Evolutionary conservation across 2,113 vertebrate species (phyloP), one percentile per base, ranked within the genome.

Genomic region (Tragelaphus strepsiceros): DNA sequence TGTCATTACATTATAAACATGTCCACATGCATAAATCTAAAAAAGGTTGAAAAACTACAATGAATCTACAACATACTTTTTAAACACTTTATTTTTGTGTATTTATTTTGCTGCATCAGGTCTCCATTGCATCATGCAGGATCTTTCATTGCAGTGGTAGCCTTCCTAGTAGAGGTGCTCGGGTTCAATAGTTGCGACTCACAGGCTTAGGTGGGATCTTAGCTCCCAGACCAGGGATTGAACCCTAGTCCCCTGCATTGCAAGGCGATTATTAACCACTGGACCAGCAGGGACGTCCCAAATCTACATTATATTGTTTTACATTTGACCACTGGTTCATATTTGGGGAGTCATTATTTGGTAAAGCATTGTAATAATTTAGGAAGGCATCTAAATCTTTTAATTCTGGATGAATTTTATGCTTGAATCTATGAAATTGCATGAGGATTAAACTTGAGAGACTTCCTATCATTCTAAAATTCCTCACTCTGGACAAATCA

Each of bases 331-430:
- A 99, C 98, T 98, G 98, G 98, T 99, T 98, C 96, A 98, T 98
- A 98, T 98, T 98, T 98, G 98, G 98, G 98, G 98, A 99, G 98
- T 99, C 98, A 98, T 98, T 98, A 98, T 99, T 99, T 99, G 99
- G 99, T 99, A 99, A 99, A 99, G 99, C 99, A 99, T 99, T 97
- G 99, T 98, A 98, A 98, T 97, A 99, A 99, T 99, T 98, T 99
- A 99, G 99, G 99, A 99, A 99, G 99, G 99, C 99, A 99, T 99
- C 98, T 98, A 99, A 98, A 99, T 99, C 98, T 98, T 99, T 98
- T 97, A 98, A 98, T 96, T 98, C 99, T 97, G 98, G 97, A 98
- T 92, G 96, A 95, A 97, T 98, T 98, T 98, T 98, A 98, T 94
- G 98, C 97, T 96, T 98, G 98, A 98, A 97, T 98, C 98, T 99